A percentile compares a stretch with the other conserved stretches of the same genome.
phyloP scores from a whole-genome alignment of 2,797 vertebrate species.

The Botia kubotai region DNA sequence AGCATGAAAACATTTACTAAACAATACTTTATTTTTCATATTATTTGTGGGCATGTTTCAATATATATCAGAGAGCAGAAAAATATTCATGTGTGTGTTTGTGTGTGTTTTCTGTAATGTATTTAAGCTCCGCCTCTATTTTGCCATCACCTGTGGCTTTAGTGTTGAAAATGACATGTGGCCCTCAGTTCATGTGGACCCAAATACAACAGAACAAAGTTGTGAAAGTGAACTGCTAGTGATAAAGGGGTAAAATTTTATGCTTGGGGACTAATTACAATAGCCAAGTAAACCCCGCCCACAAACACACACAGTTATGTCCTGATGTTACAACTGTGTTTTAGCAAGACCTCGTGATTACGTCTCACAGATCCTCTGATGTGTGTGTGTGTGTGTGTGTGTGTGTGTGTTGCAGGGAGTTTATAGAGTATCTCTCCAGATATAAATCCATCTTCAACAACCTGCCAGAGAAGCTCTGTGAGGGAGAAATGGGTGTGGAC shows the following conservation, averaged over 20 bases:
- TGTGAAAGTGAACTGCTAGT: too few species aligned
- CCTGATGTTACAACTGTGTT: not conserved
- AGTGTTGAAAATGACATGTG: slow-evolving; percentile 7
- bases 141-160: not conserved
- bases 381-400: too few species aligned
- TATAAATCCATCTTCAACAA: slow-evolving; percentile 85
- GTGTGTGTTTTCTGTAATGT: slow-evolving; percentile 36
- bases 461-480: slow-evolving; percentile 86
- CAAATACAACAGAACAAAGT: too few species aligned
- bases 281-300: not conserved
- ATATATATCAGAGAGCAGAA: not conserved
- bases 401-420: slow-evolving; percentile 78
- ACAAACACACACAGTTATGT: not conserved
- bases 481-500: slow-evolving; percentile 84
- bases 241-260: too few species aligned
- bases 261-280: too few species aligned
- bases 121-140: not conserved
- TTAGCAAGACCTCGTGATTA: too few species aligned
- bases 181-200: not conserved
- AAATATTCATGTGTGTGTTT: slow-evolving; percentile 14
- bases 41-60: not conserved
- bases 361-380: not conserved
- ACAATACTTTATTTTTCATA: slow-evolving; percentile 16
- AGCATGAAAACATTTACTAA: slow-evolving; percentile 74
- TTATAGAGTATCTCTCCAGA: slow-evolving; percentile 84